Evolutionary conservation across 1,140 invertebrate genomes (phyloP), one percentile per base, ranked within the genome.

Genomic region (Pinna nobilis): DNA sequence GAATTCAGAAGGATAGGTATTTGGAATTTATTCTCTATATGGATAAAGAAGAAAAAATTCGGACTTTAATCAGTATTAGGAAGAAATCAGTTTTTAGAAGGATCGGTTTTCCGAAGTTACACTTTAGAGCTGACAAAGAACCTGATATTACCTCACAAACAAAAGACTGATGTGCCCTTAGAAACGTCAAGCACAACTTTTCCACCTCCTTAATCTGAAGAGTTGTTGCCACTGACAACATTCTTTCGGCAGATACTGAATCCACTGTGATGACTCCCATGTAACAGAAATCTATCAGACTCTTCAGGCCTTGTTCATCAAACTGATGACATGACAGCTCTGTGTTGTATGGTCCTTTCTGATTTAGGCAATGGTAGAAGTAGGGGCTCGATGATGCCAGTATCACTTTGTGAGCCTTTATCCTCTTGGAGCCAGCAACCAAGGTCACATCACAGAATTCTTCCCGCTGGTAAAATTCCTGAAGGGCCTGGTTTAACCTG

Each of bases 161-260:
- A 55, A 74, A 69, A 33, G 65, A 61, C 50, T 69, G 66, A 25
- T 74, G 72, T 57, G 72, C 72, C 35, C 57, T 68, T 23, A 74
- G 37, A 64, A 74, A 74, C 1, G 72, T 74, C 25, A 63, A 23
- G 49, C 72, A 74, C 37, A 74, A 50, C 35, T 69, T 74, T 53
- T 74, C 72, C 49, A 74, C 66, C 33, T 74, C 72, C 32, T 69
- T 69, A 11, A 74, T 51, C 23, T 74, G 72, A 23, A 74, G 51
- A 53, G 66, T 49, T 44, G 55, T 64, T 15, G 72, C 72, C 28
- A 69, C 65, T 15, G 59, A 44, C 5, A 74, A 37, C 13, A 74
- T 41, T 32, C 64, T 60, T 41, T 69, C 65, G 32, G 72, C 72
- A 37, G 72, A 74, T 7, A 63, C 66, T 4, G 72, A 69, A 65